Percentiles rank a stretch among this genome's conserved stretches.
These are phyloP conservation scores for Helogale parvula DNA, from an alignment of 2,113 vertebrate species.

Conservation along the genomic window DNA sequence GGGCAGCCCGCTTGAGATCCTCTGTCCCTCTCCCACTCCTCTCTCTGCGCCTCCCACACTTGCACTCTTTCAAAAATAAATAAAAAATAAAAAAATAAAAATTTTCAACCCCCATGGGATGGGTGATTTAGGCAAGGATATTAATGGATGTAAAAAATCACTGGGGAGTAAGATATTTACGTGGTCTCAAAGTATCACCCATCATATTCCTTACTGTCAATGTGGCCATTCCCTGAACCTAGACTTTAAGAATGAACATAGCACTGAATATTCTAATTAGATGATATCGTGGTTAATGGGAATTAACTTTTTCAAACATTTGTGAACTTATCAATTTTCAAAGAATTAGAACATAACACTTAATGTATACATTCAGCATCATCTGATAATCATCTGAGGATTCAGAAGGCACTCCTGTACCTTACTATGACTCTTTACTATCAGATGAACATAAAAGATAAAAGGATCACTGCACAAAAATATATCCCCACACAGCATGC, in stretches of 20 bases:
- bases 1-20: too few relatives aligned
- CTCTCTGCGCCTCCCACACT: too few relatives aligned
- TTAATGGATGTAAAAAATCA: not conserved
- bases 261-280: not conserved
- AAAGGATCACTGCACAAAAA: not conserved
- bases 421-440: not conserved
- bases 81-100: not conserved
- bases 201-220: not conserved
- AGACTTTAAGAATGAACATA: not conserved
- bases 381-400: not conserved
- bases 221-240: not conserved
- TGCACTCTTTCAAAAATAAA: too few relatives aligned
- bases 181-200: not conserved
- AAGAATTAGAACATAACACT: not conserved
- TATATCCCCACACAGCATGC: not conserved
- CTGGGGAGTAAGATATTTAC: not conserved
- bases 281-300: not conserved
- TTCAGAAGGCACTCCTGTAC: not conserved
- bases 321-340: not conserved
- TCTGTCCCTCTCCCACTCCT: too few relatives aligned
- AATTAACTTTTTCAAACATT: not conserved
- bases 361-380: not conserved
- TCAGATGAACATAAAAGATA: not conserved
- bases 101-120: not conserved
- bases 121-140: not conserved